Percentiles rank a stretch among this genome's conserved stretches.
phyloP scores from a whole-genome alignment of 2,888 invertebrate species.

The Cyrtodaria siliqua region DNA sequence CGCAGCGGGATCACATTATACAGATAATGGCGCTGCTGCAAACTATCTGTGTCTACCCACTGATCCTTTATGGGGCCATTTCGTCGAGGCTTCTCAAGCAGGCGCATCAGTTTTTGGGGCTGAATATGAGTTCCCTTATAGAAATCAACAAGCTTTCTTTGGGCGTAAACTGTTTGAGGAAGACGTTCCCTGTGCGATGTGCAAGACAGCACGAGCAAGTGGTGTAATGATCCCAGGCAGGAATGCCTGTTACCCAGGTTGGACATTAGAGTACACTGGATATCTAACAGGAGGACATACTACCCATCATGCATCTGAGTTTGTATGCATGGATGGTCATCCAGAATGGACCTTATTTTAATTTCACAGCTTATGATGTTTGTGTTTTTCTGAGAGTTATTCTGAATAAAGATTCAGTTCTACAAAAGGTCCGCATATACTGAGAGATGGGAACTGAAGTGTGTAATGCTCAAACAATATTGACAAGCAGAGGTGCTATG shows the following conservation, averaged over 20 bases:
- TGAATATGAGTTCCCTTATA: not conserved
- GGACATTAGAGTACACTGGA: slow-evolving; percentile 16
- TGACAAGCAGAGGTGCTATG: too few species aligned
- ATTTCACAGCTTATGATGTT: too few species aligned
- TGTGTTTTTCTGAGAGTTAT: too few species aligned
- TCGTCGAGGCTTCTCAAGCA: not conserved
- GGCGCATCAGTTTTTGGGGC: slow-evolving; percentile 5
- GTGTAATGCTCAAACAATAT: too few species aligned
- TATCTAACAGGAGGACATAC: not conserved
- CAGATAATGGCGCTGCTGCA: not conserved
- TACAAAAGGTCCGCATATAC: too few species aligned
- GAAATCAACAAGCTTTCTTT: not conserved
- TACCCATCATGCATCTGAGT: slow-evolving; percentile 4
- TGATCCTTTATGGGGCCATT: not conserved
- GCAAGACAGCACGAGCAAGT: not conserved
- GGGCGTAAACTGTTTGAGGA: not conserved
- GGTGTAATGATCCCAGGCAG: slow-evolving; percentile 10
- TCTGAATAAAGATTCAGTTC: too few species aligned
- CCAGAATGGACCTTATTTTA: slow-evolving; percentile 1
- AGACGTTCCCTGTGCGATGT: slow-evolving; percentile 18
- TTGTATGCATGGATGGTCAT: slow-evolving; percentile 6
- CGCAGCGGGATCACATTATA: slow-evolving; percentile 3
- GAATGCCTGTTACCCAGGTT: slow-evolving; percentile 5
- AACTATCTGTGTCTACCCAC: not conserved
- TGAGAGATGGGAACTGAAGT: too few species aligned